Evolutionary conservation across 1,140 invertebrate species (phyloP).

Genomic region (Drosophila navojoa): DNA sequence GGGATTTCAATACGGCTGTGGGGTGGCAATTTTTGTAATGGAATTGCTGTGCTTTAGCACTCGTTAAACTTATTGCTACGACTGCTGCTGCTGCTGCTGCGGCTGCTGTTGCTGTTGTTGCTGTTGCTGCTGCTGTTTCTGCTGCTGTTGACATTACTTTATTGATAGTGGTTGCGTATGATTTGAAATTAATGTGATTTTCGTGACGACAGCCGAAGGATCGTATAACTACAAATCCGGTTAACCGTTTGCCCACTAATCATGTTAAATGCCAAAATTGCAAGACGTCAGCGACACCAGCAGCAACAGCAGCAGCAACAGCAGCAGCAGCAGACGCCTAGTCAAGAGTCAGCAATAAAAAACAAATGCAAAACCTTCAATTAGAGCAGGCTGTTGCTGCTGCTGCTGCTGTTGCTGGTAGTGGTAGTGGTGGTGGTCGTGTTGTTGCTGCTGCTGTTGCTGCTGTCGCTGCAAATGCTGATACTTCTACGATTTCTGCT

Average conservation of each 20-base stretch:
- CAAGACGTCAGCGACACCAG: constrained; percentile 10
- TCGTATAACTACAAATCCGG: constrained; percentile 7
- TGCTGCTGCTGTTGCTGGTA: not conserved
- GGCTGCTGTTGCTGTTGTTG: constrained; percentile 20
- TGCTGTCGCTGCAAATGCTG: not conserved
- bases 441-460: too few species aligned
- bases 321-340: constrained; percentile 6
- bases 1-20: constrained; percentile 13
- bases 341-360: constrained; percentile 55
- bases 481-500: too few species aligned
- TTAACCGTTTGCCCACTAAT: constrained; percentile 66
- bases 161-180: constrained; percentile 54
- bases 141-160: constrained; percentile 31
- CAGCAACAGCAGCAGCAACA: constrained; percentile 1
- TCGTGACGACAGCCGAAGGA: not conserved
- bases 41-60: constrained; percentile 58
- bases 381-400: constrained; percentile 50
- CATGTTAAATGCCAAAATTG: constrained; percentile 71
- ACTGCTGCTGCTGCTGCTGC: not conserved
- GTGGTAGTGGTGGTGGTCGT: too few species aligned
- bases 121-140: constrained; percentile 22
- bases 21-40: constrained; percentile 78
- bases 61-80: constrained; percentile 33
- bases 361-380: constrained; percentile 78
- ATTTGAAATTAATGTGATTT: constrained; percentile 67